Evolutionary conservation across 2,113 vertebrate species (phyloP), one percentile per base, ranked within the genome.

Genomic region (Ibidorhyncha struthersii): DNA sequence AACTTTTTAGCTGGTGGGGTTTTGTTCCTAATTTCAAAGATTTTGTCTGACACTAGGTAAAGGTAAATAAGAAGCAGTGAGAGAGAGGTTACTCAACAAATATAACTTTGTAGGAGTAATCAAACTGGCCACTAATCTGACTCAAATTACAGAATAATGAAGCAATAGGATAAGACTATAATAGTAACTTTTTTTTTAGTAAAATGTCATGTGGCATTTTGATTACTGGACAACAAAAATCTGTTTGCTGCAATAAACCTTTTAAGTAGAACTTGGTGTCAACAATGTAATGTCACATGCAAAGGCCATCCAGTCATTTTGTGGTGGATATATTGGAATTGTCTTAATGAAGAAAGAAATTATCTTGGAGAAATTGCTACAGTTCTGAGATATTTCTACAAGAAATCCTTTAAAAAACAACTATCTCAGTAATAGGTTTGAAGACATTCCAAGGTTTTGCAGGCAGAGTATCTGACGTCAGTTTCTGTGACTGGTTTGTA

Each of bases 1-100:
- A 55, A 17, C 19, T 52, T 47, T 63, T 17, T 38, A 49, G n/a
- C 21, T 26, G 5, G 2, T 7, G 1, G 1, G 0, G 1, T 12
- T 82, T 78, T 73, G 6, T 71, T 82, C 55, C n/a, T n/a, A 67
- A 50, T 72, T 45, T 82, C 14, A 56, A 61, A 72, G 15, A 0
- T 52, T 71, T 77, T 61, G 8, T 38, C 89, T 88, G 84, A 56
- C 7, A 27, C 3, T 55, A 22, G 10, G 18, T 76, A 70, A 63
- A 84, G 9, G 5, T 53, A 93, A 61, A 65, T 13, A 81, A 61
- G 14, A 72, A 66, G 5, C 29, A 41, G 45, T 43, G 40, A 38
- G 6, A 78, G 49, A 59, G 15, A 56, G 2, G 5, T 55, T 84
- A 53, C 18, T n/a, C 29, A 43, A 59, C 18, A 74, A 84, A 59